Conservation (phyloP, 2,113 vertebrate genomes). For the Albula glossodonta region DNA sequence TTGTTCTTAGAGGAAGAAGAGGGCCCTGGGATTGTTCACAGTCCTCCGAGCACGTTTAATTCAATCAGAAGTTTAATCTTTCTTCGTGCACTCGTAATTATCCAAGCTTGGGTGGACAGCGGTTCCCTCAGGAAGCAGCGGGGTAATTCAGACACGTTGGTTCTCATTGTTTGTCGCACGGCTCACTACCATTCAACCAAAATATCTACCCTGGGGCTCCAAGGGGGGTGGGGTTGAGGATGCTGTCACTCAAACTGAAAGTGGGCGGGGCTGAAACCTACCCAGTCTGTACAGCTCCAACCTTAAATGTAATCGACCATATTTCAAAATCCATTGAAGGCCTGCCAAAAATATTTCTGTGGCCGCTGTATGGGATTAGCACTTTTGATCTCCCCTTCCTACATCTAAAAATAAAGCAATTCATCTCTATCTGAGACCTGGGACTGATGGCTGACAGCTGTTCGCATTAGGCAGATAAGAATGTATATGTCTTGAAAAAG, state of each 20-base stretch:
- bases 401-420: no score
- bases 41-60: conserved; percentile 49
- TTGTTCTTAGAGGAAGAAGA: conserved; percentile 13
- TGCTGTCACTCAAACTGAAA: conserved; percentile 50
- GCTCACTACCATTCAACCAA: no score
- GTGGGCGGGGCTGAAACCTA: no score
- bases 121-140: conserved; percentile 23
- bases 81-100: conserved; percentile 49
- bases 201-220: conserved; percentile 6
- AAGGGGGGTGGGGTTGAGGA: conserved; percentile 3
- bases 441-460: conserved; percentile 11
- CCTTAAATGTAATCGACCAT: no score
- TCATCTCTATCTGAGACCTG: not conserved
- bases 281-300: not conserved
- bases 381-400: no score
- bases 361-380: not conserved
- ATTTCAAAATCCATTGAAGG: conserved; percentile 14
- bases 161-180: not conserved
- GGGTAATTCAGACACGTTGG: conserved; percentile 20
- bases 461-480: not conserved
- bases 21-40: conserved; percentile 37
- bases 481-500: conserved; percentile 7
- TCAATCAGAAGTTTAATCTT: conserved; percentile 45
- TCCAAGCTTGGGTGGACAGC: conserved; percentile 30
- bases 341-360: not conserved